Conservation (phyloP, 2,888 invertebrate species). For the Sarcophaga rosellei region DNA sequence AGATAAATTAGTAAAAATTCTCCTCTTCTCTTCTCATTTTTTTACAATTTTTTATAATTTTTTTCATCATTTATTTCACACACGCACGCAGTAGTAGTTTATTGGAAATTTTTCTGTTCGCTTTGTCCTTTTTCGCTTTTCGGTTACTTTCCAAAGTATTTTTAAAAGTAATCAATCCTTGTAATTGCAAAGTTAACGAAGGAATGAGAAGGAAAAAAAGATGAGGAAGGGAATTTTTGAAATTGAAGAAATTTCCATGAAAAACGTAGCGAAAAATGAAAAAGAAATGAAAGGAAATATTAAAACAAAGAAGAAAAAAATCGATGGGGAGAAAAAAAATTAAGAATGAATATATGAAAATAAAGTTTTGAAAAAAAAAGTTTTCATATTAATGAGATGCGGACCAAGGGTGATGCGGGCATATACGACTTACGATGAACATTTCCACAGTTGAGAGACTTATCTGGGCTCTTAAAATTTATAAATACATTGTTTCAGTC, state of each 20-base stretch:
- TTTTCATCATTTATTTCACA: constrained; percentile 50
- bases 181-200: constrained; percentile 77
- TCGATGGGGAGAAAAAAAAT: neutral
- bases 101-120: neutral
- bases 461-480: too few relatives aligned
- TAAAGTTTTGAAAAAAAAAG: constrained; percentile 31
- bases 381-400: constrained; percentile 16
- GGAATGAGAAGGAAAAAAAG: neutral
- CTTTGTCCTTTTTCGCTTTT: constrained; percentile 65
- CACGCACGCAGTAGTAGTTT: neutral
- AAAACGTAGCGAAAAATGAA: constrained; percentile 78
- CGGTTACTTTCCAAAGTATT: constrained; percentile 74
- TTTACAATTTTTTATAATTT: constrained; percentile 31
- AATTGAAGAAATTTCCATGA: constrained; percentile 73
- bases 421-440: too few relatives aligned
- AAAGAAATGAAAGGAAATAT: constrained; percentile 46
- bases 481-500: too few relatives aligned
- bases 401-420: too few relatives aligned
- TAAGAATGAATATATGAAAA: neutral
- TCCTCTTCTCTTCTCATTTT: constrained; percentile 22
- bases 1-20: constrained; percentile 67
- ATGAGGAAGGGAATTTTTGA: constrained; percentile 60
- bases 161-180: constrained; percentile 80
- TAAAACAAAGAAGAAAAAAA: constrained; percentile 66
- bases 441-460: too few relatives aligned